Evolutionary conservation across 1,140 invertebrate genomes (phyloP), one percentile per base, ranked within the genome.

Genomic region (Rhizoglyphus robini): DNA sequence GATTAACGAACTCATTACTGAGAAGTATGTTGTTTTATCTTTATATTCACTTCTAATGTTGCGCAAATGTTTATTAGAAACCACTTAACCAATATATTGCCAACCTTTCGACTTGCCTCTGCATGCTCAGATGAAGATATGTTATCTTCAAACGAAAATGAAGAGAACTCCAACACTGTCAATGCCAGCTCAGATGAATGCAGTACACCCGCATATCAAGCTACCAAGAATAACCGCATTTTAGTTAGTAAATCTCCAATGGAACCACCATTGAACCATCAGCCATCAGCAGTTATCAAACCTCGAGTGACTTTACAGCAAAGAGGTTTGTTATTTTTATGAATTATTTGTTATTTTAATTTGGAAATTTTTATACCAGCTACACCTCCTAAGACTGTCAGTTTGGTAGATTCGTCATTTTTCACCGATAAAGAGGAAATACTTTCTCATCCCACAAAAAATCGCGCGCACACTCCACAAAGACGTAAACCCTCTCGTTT

Each of bases 101-200:
- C 88, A 0, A 84, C 84, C 67, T 69, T 70, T 38, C 30, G 63
- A 23, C 77, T 91, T 54, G 83, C 83, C 4, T 79, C 87, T 66
- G 83, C 86, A 20, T 86, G 86, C 58, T 89, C 87, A 3, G 88
- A 91, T 76, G 88, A 90, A 73, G 88, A 91, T 73, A 75, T 85
- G 23, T 48, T 67, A 5, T 67, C 66, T 0, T 59, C 63, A 23
- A 51, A 25, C 27, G 58, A 60, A 27, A 46, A 34, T 27, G 58
- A 60, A 23, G 58, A 51, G 29, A n/a, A 20, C 11, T 13, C 13
- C 23, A 51, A 51, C 29, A 27, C 48, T 4, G n/a, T n/a, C n/a
- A 51, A 51, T 51, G 48, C 23, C 18, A 27, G 48, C 13, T 51
- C 48, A 51, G 41, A 46, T 46, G 41, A 46, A 46, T 46, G 41